These are phyloP conservation scores for Cottus gobio DNA, from an alignment of 2,113 vertebrate genomes.

Conservation along the genomic window DNA sequence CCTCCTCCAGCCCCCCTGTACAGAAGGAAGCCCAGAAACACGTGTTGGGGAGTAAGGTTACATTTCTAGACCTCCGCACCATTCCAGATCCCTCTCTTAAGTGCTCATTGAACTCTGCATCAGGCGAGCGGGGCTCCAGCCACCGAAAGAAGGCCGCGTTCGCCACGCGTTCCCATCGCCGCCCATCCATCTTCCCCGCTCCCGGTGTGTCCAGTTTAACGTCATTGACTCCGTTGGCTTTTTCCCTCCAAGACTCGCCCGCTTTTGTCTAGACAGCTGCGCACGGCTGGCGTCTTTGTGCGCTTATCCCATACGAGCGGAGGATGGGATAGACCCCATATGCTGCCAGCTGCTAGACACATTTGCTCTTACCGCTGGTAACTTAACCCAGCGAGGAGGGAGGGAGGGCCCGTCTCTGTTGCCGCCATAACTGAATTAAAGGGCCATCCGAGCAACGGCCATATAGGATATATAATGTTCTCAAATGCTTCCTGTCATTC, in stretches of 20 bases:
- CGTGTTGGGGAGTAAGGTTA: conserved; percentile 62
- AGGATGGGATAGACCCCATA: conserved; percentile 53
- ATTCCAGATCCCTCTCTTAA: conserved; percentile 12
- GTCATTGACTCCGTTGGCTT: conserved; percentile 40
- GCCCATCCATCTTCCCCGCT: conserved; percentile 23
- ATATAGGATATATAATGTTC: conserved; percentile 37
- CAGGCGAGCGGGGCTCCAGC: conserved; percentile 2
- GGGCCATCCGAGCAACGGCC: conserved; percentile 51
- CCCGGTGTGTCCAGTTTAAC: conserved; percentile 54
- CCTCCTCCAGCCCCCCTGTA: conserved; percentile 44
- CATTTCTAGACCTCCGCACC: conserved; percentile 31
- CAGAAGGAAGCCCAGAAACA: conserved; percentile 60
- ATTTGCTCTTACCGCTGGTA: conserved; percentile 65
- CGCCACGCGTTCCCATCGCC: not conserved
- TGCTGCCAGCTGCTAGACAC: conserved; percentile 78
- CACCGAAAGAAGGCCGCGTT: not conserved
- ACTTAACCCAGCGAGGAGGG: conserved; percentile 49
- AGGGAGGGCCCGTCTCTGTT: conserved; percentile 35
- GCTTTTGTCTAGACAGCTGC: conserved; percentile 82
- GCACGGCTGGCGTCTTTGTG: conserved; percentile 73
- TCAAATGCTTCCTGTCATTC: conserved; percentile 55
- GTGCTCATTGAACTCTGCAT: conserved; percentile 38
- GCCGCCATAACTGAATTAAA: conserved; percentile 63
- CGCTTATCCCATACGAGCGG: conserved; percentile 48
- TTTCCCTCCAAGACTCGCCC: conserved; percentile 57